Percentiles rank a stretch among this genome's conserved stretches.
These are phyloP conservation scores for Gambusia holbrooki DNA, from an alignment of 2,113 vertebrate species.

Conservation along the genomic window DNA sequence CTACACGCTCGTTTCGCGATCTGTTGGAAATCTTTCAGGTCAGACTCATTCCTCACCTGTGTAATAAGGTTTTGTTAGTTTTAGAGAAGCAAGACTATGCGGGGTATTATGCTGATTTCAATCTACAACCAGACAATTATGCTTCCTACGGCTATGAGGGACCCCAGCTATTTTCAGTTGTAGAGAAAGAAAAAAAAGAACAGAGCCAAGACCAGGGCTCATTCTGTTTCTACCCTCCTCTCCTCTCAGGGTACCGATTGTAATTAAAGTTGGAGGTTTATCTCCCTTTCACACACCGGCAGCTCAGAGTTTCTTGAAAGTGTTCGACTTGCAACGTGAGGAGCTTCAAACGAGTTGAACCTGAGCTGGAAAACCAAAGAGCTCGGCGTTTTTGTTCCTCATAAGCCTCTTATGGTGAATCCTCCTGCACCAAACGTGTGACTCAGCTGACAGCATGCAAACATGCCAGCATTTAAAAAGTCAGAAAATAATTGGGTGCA, in stretches of 20 bases:
- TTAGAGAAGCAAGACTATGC: slow-evolving; percentile 5
- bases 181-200: slow-evolving; percentile 24
- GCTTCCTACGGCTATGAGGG: slow-evolving; percentile 11
- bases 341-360: slow-evolving; percentile 64
- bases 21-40: slow-evolving; percentile 33
- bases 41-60: slow-evolving; percentile 3
- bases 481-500: too few species aligned
- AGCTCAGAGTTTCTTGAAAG: slow-evolving; percentile 85
- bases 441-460: slow-evolving; percentile 38
- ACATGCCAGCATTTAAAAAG: neutral
- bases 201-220: slow-evolving; percentile 13
- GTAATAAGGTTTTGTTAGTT: slow-evolving; percentile 4
- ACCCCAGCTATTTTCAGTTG: slow-evolving; percentile 32
- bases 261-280: slow-evolving; percentile 85
- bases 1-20: slow-evolving; percentile 27
- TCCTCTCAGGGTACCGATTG: slow-evolving; percentile 76
- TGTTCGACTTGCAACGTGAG: slow-evolving; percentile 63
- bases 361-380: slow-evolving; percentile 61
- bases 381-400: slow-evolving; percentile 59
- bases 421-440: slow-evolving; percentile 29
- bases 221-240: slow-evolving; percentile 24
- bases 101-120: slow-evolving; percentile 37
- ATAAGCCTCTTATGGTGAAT: slow-evolving; percentile 78
- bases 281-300: slow-evolving; percentile 84
- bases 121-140: slow-evolving; percentile 29